Percentiles rank a stretch among this genome's conserved stretches.
phyloP scores from a whole-genome alignment of 1,140 invertebrate species.

The Sitodiplosis mosellana region DNA sequence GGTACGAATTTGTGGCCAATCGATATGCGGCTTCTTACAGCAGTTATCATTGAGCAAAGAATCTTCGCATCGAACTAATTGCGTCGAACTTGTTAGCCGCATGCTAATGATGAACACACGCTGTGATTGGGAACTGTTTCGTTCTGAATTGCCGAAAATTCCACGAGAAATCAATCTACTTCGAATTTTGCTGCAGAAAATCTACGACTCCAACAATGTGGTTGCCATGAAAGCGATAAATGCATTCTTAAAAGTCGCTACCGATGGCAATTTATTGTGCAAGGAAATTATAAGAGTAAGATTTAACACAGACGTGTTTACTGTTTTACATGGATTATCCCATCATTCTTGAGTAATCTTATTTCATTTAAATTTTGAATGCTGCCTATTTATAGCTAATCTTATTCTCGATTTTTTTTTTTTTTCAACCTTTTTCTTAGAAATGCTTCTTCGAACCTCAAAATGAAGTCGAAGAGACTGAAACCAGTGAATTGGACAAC shows the following conservation, averaged over 20 bases:
- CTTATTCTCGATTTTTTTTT: too few relatives aligned
- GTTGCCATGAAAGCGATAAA: slow-evolving; percentile 19
- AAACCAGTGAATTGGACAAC: too few relatives aligned
- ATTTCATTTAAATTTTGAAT: too few relatives aligned
- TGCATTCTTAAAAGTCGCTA: slow-evolving; percentile 7
- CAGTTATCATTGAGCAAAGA: slow-evolving; percentile 13
- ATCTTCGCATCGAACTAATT: slow-evolving; percentile 14
- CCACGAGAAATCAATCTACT: slow-evolving; percentile 18
- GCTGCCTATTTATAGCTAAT: too few relatives aligned
- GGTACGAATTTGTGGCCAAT: slow-evolving; percentile 20
- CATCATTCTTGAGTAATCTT: too few relatives aligned
- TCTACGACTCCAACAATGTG: slow-evolving; percentile 16
- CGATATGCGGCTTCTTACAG: slow-evolving; percentile 13
- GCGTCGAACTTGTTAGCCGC: slow-evolving; percentile 15
- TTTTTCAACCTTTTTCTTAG: background rate
- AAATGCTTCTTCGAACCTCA: too few relatives aligned
- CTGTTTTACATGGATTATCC: too few relatives aligned
- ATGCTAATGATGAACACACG: slow-evolving; percentile 17
- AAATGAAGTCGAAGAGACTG: too few relatives aligned
- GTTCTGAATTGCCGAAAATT: slow-evolving; percentile 18
- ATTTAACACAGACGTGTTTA: too few relatives aligned
- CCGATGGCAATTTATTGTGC: background rate
- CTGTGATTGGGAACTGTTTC: slow-evolving; percentile 21
- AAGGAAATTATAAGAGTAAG: background rate
- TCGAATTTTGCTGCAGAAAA: slow-evolving; percentile 12